Conservation (phyloP, 2,888 invertebrate species). For the Nemotelus pantherinus region DNA sequence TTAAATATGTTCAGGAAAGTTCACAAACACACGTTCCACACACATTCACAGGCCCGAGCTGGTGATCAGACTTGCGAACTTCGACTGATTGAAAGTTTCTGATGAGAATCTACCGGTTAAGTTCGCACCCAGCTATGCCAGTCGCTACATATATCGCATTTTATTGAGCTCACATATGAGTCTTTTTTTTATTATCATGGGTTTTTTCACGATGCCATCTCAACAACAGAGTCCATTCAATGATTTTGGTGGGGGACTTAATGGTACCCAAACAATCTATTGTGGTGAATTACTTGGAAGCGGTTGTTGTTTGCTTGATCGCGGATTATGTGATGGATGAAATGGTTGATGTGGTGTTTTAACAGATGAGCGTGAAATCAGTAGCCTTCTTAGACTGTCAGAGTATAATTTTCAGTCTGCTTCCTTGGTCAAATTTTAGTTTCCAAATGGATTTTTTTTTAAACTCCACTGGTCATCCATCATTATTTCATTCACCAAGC, state of each 20-base stretch:
- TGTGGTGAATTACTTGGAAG: neutral
- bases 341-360: too few species aligned
- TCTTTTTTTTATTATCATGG: conserved; percentile 14
- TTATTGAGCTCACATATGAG: conserved; percentile 4
- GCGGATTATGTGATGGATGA: too few species aligned
- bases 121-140: conserved; percentile 26
- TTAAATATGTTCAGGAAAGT: neutral
- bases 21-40: conserved; percentile 8
- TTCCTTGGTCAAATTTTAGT: too few species aligned
- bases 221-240: neutral
- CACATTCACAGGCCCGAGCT: neutral
- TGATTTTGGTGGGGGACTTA: conserved; percentile 14
- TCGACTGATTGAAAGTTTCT: conserved; percentile 39
- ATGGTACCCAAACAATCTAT: conserved; percentile 1
- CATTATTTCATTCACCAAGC: neutral
- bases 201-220: conserved; percentile 25
- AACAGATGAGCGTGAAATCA: too few species aligned
- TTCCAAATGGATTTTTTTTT: too few species aligned
- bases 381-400: too few species aligned
- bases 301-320: neutral
- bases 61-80: conserved; percentile 31
- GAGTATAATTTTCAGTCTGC: too few species aligned
- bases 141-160: conserved; percentile 27
- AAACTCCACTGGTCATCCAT: too few species aligned
- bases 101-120: conserved; percentile 31